Evolutionary conservation across 2,113 vertebrate species (phyloP), one percentile per base, ranked within the genome.

Genomic region (Odontesthes bonariensis): DNA sequence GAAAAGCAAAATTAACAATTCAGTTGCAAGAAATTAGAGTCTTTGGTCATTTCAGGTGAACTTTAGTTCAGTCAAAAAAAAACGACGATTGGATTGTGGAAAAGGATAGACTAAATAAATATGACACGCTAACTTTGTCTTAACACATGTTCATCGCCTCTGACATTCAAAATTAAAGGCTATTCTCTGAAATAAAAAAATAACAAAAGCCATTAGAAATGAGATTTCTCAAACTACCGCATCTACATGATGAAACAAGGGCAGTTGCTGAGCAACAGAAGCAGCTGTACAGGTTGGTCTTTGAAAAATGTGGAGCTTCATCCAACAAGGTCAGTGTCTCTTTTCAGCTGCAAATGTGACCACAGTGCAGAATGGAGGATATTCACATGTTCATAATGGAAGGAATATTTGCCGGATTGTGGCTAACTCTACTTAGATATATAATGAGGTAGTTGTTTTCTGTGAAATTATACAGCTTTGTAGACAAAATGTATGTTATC

Each of bases 191-290:
- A 38, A 17, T 38, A 42, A 44, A 2, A 10, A 13, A n/a, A 10
- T 1, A 55, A n/a, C n/a, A 17, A 14, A 19, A 56, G 16, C 40
- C 32, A 62, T 5, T 52, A 6, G 14, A 72, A 47, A 52, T 55
- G 17, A 9, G 60, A 38, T n/a, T 32, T 67, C 61, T 72, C 27
- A 19, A 82, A 82, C 13, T 23, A 31, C 16, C 10, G 19, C 7
- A 19, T 84, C 70, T 74, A 54, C 47, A 54, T 27, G 5, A 56
- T 77, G 23, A 84, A 56, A 73, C 52, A 12, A 69, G 66, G 58
- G 75, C 81, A 84, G 89, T 87, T 86, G 83, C 86, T 17, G 65
- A 79, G 87, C 81, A 87, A 87, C 87, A 78, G 73, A 69, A 75
- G 72, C 62, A 65, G 58, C 67, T 51, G 31, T 62, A 64, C 35